Percentiles rank a stretch among this genome's conserved stretches.
Conservation (phyloP, 2,797 vertebrate species). For the Australoheros facetus region DNA sequence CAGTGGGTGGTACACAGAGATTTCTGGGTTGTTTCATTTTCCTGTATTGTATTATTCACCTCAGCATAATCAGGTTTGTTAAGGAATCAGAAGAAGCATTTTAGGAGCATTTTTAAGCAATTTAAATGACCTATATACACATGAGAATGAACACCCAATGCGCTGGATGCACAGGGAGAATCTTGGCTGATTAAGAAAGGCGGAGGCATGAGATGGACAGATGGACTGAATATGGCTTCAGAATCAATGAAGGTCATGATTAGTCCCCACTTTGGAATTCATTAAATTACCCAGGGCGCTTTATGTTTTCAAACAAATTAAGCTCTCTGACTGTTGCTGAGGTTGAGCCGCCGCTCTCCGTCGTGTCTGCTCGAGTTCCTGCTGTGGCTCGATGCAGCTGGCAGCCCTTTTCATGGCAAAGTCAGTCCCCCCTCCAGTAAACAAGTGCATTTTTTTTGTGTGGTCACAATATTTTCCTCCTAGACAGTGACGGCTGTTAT, state of each 20-base stretch:
- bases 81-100: constrained; percentile 46
- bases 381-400: constrained; percentile 58
- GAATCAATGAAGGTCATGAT: constrained; percentile 68
- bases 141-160: not conserved
- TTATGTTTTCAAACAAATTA: constrained; percentile 58
- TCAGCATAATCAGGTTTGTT: constrained; percentile 54
- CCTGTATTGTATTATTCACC: constrained; percentile 61
- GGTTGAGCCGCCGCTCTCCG: constrained; percentile 33
- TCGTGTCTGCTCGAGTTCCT: constrained; percentile 47
- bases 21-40: constrained; percentile 39
- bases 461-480: constrained; percentile 75
- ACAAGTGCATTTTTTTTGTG: constrained; percentile 62
- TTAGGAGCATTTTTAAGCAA: constrained; percentile 29
- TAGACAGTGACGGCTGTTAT: constrained; percentile 80
- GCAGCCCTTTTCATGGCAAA: constrained; percentile 57
- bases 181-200: constrained; percentile 27
- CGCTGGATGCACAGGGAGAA: not conserved
- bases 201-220: constrained; percentile 38
- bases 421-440: constrained; percentile 65
- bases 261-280: constrained; percentile 59
- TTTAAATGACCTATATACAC: constrained; percentile 30
- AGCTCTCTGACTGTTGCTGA: constrained; percentile 37
- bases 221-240: constrained; percentile 56
- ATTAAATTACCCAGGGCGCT: constrained; percentile 50
- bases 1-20: constrained; percentile 54